Conservation (phyloP, 2,113 vertebrate species). For the Pedionomus torquatus region DNA sequence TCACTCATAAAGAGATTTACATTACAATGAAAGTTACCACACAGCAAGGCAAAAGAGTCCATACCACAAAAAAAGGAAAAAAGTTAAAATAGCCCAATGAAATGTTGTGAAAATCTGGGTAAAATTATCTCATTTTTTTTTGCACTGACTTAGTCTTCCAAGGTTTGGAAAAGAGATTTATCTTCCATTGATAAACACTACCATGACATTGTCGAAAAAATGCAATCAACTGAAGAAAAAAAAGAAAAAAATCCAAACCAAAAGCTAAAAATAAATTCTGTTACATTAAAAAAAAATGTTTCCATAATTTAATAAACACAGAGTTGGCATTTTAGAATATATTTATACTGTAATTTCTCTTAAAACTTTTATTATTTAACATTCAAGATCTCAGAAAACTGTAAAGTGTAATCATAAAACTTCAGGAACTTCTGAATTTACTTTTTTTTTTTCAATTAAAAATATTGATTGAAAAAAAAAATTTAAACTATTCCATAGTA, state of each 20-base stretch:
- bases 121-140: neutral
- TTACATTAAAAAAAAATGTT: neutral
- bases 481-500: neutral
- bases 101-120: neutral
- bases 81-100: neutral
- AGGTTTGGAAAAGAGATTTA: neutral
- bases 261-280: neutral
- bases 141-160: neutral
- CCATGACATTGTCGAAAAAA: neutral
- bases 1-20: neutral
- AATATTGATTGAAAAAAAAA: neutral
- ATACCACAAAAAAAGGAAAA: neutral
- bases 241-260: neutral
- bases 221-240: neutral
- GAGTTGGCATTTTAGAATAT: neutral
- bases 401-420: neutral
- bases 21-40: neutral
- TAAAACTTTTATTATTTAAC: neutral
- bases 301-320: neutral
- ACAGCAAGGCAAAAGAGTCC: neutral
- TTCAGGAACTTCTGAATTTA: neutral
- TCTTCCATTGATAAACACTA: neutral
- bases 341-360: neutral
- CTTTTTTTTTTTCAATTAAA: neutral
- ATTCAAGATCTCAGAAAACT: neutral